Percentiles rank a stretch among this genome's conserved stretches.
Evolutionary conservation across 2,888 invertebrate genomes (phyloP).

Genomic region (Pristionchus entomophagus): DNA sequence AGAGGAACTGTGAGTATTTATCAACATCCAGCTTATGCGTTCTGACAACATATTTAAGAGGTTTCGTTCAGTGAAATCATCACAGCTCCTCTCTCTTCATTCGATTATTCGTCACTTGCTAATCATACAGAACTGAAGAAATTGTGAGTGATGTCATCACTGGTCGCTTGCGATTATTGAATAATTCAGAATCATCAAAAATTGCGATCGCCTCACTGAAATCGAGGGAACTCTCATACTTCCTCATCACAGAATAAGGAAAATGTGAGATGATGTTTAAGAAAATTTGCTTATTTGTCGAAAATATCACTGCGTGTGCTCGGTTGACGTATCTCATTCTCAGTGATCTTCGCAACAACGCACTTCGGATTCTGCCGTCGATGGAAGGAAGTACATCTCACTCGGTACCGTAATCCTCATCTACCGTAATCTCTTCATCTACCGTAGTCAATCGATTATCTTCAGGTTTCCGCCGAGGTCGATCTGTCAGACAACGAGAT

Average conservation of each 20-base stretch:
- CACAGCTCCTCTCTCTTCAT: background rate
- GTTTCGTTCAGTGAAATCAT: background rate
- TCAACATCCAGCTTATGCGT: background rate
- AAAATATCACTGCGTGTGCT: background rate
- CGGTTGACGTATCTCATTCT: background rate
- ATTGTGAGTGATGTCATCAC: background rate
- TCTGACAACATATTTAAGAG: background rate
- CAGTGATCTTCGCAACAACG: constrained; percentile 55
- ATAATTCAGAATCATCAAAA: constrained; percentile 32
- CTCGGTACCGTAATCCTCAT: background rate
- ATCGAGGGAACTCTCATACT: constrained; percentile 26
- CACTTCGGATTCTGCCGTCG: constrained; percentile 49
- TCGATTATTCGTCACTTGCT: background rate
- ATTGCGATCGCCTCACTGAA: background rate
- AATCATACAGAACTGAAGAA: background rate
- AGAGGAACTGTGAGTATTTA: constrained; percentile 63
- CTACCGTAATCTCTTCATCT: too few relatives aligned
- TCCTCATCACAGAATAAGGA: background rate
- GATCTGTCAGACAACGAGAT: constrained; percentile 52
- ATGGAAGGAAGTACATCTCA: constrained; percentile 51
- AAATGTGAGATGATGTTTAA: background rate
- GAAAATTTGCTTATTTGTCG: too few relatives aligned
- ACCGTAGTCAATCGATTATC: constrained; percentile 35
- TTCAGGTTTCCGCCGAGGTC: constrained; percentile 20
- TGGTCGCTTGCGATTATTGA: background rate